These are phyloP conservation scores for Mesembrinibis cayennensis DNA, from an alignment of 2,113 vertebrate species.

Conservation along the genomic window DNA sequence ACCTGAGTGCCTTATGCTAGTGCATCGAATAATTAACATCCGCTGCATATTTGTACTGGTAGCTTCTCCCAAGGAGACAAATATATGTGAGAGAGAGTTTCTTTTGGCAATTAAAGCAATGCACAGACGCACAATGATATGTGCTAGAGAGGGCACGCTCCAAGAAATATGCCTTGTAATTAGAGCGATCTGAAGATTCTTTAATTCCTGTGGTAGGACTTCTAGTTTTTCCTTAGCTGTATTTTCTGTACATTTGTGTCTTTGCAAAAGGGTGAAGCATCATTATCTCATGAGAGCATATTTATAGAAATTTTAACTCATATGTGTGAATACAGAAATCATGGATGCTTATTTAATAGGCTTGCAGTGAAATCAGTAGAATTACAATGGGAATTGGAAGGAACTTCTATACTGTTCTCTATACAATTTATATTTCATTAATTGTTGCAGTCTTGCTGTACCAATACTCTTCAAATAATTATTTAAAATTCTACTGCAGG, in stretches of 20 bases:
- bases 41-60: conserved; percentile 8
- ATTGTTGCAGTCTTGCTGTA: not conserved
- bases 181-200: not conserved
- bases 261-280: not conserved
- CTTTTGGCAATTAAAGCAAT: conserved; percentile 22
- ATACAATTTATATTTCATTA: not conserved
- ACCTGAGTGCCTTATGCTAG: not conserved
- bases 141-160: not conserved
- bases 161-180: not conserved
- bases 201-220: not conserved
- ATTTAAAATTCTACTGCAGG: not conserved
- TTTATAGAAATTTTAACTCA: not conserved
- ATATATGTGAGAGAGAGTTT: not conserved
- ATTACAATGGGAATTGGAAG: not conserved
- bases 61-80: not conserved
- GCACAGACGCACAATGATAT: not conserved
- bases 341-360: not conserved
- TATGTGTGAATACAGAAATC: not conserved
- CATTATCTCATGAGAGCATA: not conserved
- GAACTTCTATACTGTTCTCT: not conserved
- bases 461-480: not conserved
- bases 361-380: not conserved
- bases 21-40: conserved; percentile 35
- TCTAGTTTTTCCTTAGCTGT: not conserved
- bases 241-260: not conserved